Percentiles rank a stretch among this genome's conserved stretches.
These are phyloP conservation scores for Capreolus pygargus DNA, from an alignment of 2,113 vertebrate genomes.

Conservation along the genomic window DNA sequence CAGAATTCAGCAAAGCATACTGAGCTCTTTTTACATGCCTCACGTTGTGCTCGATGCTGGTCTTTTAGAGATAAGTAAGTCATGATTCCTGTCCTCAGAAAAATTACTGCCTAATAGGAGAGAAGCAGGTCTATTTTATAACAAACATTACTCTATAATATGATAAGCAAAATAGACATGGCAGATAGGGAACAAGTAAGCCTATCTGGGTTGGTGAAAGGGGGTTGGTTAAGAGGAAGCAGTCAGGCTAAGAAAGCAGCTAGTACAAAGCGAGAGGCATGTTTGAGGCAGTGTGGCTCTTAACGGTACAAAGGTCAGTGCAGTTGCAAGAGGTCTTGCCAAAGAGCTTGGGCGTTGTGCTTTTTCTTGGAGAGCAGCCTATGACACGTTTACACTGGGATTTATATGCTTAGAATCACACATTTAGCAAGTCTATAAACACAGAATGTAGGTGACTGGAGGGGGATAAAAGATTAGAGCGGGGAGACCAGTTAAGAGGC, in stretches of 20 bases:
- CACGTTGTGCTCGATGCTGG: neutral
- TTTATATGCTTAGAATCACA: neutral
- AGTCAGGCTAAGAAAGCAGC: neutral
- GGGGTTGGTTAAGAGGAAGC: neutral
- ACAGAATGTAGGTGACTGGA: neutral
- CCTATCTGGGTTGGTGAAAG: neutral
- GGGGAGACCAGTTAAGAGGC: slow-evolving; percentile 40
- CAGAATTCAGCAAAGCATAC: neutral
- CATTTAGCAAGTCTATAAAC: neutral
- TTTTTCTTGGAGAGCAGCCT: neutral
- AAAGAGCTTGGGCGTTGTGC: neutral
- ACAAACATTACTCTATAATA: neutral
- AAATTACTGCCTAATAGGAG: neutral
- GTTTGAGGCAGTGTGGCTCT: neutral
- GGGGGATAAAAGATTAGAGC: neutral
- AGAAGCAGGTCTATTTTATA: neutral
- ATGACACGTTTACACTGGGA: neutral
- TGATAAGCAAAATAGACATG: neutral
- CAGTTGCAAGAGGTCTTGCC: neutral
- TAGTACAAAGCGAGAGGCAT: neutral
- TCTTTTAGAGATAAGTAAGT: neutral
- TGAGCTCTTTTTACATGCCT: neutral
- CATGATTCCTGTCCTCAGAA: neutral
- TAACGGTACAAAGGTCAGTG: neutral
- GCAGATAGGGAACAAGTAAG: neutral